phyloP scores from a whole-genome alignment of 2,797 vertebrate species.

The Acanthornis magna region DNA sequence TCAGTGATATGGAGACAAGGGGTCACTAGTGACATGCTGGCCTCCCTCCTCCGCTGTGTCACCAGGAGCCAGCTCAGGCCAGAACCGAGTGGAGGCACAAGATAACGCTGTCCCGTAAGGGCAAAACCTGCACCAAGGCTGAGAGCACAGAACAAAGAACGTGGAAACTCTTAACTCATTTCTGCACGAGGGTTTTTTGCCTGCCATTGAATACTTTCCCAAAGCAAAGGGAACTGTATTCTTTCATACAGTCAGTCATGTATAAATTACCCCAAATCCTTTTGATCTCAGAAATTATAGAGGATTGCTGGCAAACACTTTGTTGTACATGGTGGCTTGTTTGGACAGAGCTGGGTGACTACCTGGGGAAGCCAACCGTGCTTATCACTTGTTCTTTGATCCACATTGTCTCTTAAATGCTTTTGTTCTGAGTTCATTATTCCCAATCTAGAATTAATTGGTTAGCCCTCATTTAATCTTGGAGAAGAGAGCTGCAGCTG shows the following conservation, averaged over 20 bases:
- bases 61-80: background rate
- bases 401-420: background rate
- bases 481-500: background rate
- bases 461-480: background rate
- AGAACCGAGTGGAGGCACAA: background rate
- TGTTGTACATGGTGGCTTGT: background rate
- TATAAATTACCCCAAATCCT: background rate
- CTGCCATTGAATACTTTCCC: background rate
- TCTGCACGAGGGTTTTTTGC: background rate
- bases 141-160: background rate
- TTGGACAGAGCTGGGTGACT: background rate
- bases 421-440: background rate
- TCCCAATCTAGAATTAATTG: background rate
- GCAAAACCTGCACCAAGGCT: background rate
- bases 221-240: background rate
- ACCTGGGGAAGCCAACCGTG: background rate
- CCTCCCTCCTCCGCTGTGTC: background rate
- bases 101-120: constrained; percentile 19
- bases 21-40: background rate
- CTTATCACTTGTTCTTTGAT: background rate
- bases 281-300: background rate
- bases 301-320: background rate
- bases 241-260: background rate
- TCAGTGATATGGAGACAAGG: background rate
- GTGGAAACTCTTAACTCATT: constrained; percentile 41